These are phyloP conservation scores for Nephila pilipes DNA, from an alignment of 1,140 invertebrate genomes.

Conservation along the genomic window DNA sequence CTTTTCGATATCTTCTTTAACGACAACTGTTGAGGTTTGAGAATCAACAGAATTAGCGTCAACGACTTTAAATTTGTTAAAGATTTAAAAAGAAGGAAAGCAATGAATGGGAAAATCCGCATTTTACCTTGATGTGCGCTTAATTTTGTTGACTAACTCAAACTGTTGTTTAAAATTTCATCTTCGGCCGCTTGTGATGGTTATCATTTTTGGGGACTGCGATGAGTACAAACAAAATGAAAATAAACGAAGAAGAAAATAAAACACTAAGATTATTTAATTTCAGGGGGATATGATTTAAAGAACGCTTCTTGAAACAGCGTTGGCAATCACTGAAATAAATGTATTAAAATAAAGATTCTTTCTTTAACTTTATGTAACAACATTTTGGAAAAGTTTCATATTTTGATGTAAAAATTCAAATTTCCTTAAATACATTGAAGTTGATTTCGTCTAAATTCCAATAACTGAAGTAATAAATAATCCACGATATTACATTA, in stretches of 20 bases:
- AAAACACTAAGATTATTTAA: background rate
- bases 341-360: no score
- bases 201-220: background rate
- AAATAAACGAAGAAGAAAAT: background rate
- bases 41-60: background rate
- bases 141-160: background rate
- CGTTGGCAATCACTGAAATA: no score
- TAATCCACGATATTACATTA: no score
- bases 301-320: no score
- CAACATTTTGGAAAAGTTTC: no score
- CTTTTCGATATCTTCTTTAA: background rate
- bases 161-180: background rate
- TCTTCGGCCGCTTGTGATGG: background rate
- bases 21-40: conserved; percentile 2
- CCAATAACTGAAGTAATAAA: no score
- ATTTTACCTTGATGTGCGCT: background rate
- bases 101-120: background rate
- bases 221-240: background rate
- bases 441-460: no score
- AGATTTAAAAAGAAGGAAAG: conserved; percentile 22
- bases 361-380: no score
- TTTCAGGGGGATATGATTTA: background rate
- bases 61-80: conserved; percentile 31
- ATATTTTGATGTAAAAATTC: no score
- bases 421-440: no score